A percentile compares a stretch with the other conserved stretches of the same genome.
Conservation (phyloP, 1,140 invertebrate genomes). For the Asobara japonica region DNA sequence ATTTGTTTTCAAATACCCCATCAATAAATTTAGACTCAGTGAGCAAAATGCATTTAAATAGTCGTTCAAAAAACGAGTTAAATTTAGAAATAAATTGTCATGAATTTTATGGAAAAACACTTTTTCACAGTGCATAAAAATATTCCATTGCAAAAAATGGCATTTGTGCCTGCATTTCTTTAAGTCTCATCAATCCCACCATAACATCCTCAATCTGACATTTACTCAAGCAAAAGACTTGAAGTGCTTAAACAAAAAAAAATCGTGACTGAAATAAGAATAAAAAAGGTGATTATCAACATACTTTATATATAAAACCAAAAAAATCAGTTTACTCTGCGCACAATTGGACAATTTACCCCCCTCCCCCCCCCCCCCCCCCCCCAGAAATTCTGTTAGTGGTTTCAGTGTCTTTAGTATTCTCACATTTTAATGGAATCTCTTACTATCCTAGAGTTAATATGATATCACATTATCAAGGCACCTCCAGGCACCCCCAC, state of each 20-base stretch:
- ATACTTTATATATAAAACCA: neutral
- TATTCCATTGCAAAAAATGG: too few species aligned
- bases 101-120: too few species aligned
- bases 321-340: constrained; percentile 14
- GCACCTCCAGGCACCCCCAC: constrained; percentile 40
- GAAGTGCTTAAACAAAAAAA: neutral
- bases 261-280: neutral
- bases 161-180: too few species aligned
- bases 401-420: neutral
- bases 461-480: constrained; percentile 60
- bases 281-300: neutral
- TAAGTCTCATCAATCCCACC: too few species aligned
- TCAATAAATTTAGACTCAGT: too few species aligned
- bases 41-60: too few species aligned
- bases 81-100: too few species aligned
- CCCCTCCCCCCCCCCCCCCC: neutral
- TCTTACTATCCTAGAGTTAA: constrained; percentile 50
- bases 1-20: too few species aligned
- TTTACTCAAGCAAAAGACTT: too few species aligned
- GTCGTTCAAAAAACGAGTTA: too few species aligned
- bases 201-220: too few species aligned
- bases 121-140: too few species aligned
- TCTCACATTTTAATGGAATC: constrained; percentile 36
- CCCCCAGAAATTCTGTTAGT: neutral
- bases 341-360: neutral